Evolutionary conservation across 2,113 vertebrate genomes (phyloP).

Genomic region (Furnarius figulus): DNA sequence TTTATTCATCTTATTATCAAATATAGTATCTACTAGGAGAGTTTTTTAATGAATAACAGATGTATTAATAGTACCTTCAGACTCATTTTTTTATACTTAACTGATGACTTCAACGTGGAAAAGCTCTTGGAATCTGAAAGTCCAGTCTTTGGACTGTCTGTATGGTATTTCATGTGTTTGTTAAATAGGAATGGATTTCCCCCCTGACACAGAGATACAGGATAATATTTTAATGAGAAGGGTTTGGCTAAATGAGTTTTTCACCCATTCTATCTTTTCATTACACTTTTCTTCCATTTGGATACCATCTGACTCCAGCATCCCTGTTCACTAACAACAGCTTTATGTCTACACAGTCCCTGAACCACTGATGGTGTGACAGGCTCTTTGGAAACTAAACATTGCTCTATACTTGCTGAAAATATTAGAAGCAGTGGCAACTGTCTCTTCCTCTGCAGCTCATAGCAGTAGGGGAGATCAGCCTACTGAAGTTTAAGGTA

Average conservation of each 20-base stretch:
- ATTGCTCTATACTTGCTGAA: background rate
- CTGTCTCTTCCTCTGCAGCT: background rate
- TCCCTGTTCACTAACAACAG: background rate
- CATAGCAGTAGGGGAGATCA: background rate
- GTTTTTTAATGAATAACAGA: background rate
- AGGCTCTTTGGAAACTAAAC: conserved; percentile 2
- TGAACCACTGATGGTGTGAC: background rate
- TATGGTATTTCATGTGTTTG: background rate
- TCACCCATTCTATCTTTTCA: background rate
- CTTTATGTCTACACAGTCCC: background rate
- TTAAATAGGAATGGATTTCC: background rate
- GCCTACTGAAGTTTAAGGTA: background rate
- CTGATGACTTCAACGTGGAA: background rate
- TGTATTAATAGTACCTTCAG: background rate
- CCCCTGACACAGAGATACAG: background rate
- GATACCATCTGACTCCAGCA: background rate
- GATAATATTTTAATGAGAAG: background rate
- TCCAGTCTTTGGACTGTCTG: background rate
- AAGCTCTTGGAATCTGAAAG: background rate
- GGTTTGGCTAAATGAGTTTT: background rate
- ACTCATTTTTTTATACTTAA: background rate
- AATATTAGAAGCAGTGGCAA: background rate
- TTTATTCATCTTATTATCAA: background rate
- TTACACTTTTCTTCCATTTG: background rate
- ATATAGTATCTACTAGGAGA: background rate